Percentiles rank a stretch among this genome's conserved stretches.
phyloP scores from a whole-genome alignment of 1,140 invertebrate genomes.

The Drosophila sp. region DNA sequence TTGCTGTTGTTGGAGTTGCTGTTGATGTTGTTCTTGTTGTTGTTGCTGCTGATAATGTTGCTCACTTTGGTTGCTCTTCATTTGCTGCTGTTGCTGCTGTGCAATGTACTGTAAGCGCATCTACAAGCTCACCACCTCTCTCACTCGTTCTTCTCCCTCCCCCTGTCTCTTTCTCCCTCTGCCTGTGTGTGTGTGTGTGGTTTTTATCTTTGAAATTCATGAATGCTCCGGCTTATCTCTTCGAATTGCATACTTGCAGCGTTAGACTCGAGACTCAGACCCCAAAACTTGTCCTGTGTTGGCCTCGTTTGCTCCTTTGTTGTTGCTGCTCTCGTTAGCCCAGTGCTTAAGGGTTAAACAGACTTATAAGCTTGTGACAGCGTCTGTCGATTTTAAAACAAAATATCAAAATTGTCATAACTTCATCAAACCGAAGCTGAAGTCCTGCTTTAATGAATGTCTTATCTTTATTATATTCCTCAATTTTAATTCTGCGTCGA shows the following conservation, averaged over 20 bases:
- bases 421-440: too few relatives aligned
- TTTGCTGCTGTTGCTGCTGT: slow-evolving; percentile 62
- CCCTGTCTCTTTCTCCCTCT: slow-evolving; percentile 24
- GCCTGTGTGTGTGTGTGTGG: slow-evolving; percentile 27
- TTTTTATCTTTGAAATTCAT: slow-evolving; percentile 83
- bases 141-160: background rate
- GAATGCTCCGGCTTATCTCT: slow-evolving; percentile 82
- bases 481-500: too few relatives aligned
- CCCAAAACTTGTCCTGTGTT: slow-evolving; percentile 3
- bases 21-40: slow-evolving; percentile 30
- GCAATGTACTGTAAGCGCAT: slow-evolving; percentile 82
- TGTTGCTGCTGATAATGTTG: slow-evolving; percentile 63
- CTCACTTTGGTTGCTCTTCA: slow-evolving; percentile 68
- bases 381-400: too few relatives aligned
- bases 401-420: too few relatives aligned
- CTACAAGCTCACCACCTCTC: slow-evolving; percentile 40
- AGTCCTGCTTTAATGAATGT: too few relatives aligned
- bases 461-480: too few relatives aligned
- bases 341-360: too few relatives aligned
- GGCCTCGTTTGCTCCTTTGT: slow-evolving; percentile 19
- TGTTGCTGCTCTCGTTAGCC: slow-evolving; percentile 6
- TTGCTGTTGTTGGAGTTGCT: slow-evolving; percentile 25
- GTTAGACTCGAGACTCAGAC: slow-evolving; percentile 3
- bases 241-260: slow-evolving; percentile 82
- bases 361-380: too few relatives aligned